Conservation (phyloP, 2,113 vertebrate species). For the Symphodus melops region DNA sequence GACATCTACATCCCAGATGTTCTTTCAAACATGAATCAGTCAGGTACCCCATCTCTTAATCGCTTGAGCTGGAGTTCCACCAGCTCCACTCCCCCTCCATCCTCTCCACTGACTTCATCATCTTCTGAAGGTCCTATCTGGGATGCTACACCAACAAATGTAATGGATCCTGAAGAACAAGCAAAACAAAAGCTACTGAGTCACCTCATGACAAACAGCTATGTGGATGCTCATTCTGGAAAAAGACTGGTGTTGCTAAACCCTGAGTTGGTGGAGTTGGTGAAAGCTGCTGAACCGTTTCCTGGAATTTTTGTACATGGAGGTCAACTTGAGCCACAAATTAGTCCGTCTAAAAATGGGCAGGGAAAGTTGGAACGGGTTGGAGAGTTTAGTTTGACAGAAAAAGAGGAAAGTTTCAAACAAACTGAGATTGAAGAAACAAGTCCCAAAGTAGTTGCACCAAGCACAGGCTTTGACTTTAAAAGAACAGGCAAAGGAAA, state of each 20-base stretch:
- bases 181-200: slow-evolving; percentile 79
- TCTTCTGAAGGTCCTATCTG: slow-evolving; percentile 32
- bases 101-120: slow-evolving; percentile 51
- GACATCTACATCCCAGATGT: slow-evolving; percentile 86
- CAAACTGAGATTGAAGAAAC: slow-evolving; percentile 10
- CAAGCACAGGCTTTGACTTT: slow-evolving; percentile 2
- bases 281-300: slow-evolving; percentile 45
- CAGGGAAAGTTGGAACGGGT: slow-evolving; percentile 3
- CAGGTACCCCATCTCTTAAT: slow-evolving; percentile 70
- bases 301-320: slow-evolving; percentile 1
- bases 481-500: neutral
- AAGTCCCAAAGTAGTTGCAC: slow-evolving; percentile 4
- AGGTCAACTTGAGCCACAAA: slow-evolving; percentile 1
- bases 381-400: slow-evolving; percentile 4
- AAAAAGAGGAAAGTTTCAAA: slow-evolving; percentile 23
- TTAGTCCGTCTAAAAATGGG: slow-evolving; percentile 8
- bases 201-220: slow-evolving; percentile 92
- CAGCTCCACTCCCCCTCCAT: slow-evolving; percentile 68
- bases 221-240: slow-evolving; percentile 87
- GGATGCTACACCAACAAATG: slow-evolving; percentile 54
- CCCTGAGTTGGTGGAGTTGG: slow-evolving; percentile 74
- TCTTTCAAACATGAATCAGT: slow-evolving; percentile 78
- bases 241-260: slow-evolving; percentile 89
- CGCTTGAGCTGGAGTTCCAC: slow-evolving; percentile 67
- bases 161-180: slow-evolving; percentile 52